Base-by-base conservation (phyloP, 1,140 invertebrate genomes). In the Maconellicoccus hirsutus region DNA sequence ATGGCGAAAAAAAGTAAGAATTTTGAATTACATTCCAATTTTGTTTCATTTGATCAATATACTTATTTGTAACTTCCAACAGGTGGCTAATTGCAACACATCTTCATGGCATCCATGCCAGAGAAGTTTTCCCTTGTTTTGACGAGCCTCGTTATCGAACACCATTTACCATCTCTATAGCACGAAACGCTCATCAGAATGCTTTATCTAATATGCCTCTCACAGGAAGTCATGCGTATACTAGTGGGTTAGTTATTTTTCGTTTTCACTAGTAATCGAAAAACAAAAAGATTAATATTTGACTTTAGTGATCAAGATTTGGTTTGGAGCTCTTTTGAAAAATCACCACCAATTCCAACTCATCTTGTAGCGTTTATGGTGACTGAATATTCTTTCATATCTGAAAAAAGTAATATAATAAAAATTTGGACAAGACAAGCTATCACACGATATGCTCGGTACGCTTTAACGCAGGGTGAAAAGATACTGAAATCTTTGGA, bases 141-240 rank as follows among this genome's bases (percentile, higher is more conserved):
- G 87, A 89, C 75, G 87, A 89, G 75, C 87, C 87, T 1, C 77
- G 75, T 1, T 77, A 85, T 59, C 88, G 87, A 76, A 83, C 86
- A 0, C 82, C 77, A 4, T 89, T 87, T 75, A 70, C 39, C 12
- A 70, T 72, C 26, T 27, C 63, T 12, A n/a, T 73, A 8, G 61
- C 22, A 1, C 19, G 61, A 66, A 14, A 16, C n/a, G 3, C 4
- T 8, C 42, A 52, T 8, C 42, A 52, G 42, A 4, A 14, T 8
- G n/a, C 16, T 52, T 8, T 52, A 52, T 14, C 42, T 3, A 52
- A 52, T 12, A 33, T 33, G 29, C 29, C 29, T 3, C 29, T 33
- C 12, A 3, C 12, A 12, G 29, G 12, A 33, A 33, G 4, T 33
- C 29, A 33, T 3, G 4, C 3, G 12, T 12, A 33, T 33, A n/a